These are phyloP conservation scores for Mus spicilegus DNA, from an alignment of 2,113 vertebrate genomes.

Conservation along the genomic window DNA sequence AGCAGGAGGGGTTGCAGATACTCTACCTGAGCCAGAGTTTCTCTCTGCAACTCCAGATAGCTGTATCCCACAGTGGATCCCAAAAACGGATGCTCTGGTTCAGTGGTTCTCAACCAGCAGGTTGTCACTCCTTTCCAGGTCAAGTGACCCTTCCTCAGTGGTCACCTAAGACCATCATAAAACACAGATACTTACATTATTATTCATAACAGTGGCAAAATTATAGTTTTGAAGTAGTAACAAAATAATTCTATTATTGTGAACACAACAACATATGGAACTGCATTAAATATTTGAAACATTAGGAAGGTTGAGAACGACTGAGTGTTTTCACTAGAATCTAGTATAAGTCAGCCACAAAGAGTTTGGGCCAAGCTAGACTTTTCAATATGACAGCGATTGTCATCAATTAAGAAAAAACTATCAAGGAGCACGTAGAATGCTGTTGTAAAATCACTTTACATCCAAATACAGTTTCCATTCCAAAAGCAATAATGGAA, in stretches of 20 bases:
- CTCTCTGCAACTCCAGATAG: background rate
- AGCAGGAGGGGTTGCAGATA: background rate
- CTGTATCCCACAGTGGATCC: background rate
- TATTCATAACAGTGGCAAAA: too few relatives aligned
- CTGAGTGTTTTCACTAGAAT: background rate
- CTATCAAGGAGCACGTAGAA: background rate
- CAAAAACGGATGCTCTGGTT: background rate
- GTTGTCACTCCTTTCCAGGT: too few relatives aligned
- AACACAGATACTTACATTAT: too few relatives aligned
- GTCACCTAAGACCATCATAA: too few relatives aligned
- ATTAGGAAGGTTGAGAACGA: background rate
- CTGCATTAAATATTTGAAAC: background rate
- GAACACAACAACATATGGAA: background rate
- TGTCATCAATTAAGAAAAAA: background rate
- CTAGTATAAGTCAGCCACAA: background rate
- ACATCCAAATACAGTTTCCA: background rate
- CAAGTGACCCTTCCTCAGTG: too few relatives aligned
- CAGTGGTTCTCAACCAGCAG: background rate
- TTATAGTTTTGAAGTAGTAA: too few relatives aligned
- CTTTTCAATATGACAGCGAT: background rate
- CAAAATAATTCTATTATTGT: background rate
- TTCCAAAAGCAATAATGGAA: background rate
- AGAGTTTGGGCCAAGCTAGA: background rate
- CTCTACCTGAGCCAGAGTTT: constrained; percentile 7
- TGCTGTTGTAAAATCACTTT: background rate